Percentiles rank a stretch among this genome's conserved stretches.
Evolutionary conservation across 2,113 vertebrate genomes (phyloP).

Genomic region (Rhagologus leucostigma): DNA sequence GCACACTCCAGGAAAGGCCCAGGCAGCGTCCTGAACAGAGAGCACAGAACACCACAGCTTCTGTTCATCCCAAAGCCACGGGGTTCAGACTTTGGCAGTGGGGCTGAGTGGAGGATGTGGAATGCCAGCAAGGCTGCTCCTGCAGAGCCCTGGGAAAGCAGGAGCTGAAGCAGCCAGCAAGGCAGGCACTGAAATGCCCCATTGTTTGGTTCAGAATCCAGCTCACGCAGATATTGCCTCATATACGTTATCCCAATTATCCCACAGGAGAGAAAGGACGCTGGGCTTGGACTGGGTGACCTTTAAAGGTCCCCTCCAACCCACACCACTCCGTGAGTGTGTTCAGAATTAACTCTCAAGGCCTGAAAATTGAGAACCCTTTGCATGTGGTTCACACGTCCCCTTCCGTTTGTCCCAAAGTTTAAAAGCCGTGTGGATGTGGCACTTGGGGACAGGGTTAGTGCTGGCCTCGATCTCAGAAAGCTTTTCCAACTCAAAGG

Average conservation of each 20-base stretch:
- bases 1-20: neutral
- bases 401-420: neutral
- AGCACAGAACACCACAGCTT: neutral
- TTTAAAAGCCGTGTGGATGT: neutral
- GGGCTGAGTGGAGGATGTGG: fast-evolving
- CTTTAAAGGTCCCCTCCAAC: neutral
- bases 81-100: neutral
- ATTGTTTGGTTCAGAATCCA: neutral
- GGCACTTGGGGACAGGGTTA: neutral
- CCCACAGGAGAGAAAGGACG: neutral
- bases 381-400: neutral
- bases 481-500: neutral
- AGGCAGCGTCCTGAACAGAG: neutral
- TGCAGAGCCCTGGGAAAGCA: neutral
- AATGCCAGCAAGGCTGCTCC: neutral
- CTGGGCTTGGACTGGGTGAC: neutral
- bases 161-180: neutral
- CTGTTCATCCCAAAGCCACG: neutral
- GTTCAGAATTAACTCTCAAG: neutral
- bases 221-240: neutral
- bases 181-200: neutral
- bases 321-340: neutral
- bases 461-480: neutral
- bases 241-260: fast-evolving
- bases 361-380: neutral